Evolutionary conservation across 1,140 invertebrate genomes (phyloP).

Genomic region (Eciton burchellii): DNA sequence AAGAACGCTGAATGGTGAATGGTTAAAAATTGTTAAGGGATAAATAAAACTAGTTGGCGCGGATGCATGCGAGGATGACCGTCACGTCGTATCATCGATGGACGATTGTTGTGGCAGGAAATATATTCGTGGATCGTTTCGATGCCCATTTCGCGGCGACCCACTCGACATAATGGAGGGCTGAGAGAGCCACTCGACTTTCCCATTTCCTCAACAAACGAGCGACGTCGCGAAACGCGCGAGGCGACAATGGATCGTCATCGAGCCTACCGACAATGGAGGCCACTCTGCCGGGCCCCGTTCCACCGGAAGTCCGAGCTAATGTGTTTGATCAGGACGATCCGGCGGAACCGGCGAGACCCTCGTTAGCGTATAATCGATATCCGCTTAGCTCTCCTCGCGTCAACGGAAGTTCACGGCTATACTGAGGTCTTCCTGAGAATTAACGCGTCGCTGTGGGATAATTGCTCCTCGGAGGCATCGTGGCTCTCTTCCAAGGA

Average conservation of each 20-base stretch:
- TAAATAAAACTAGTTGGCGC: not conserved
- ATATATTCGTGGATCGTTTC: conserved; percentile 62
- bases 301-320: conserved; percentile 70
- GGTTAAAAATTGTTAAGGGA: not conserved
- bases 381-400: conserved; percentile 69
- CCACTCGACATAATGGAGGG: conserved; percentile 61
- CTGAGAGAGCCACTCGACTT: conserved; percentile 74
- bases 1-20: not conserved
- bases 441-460: not conserved
- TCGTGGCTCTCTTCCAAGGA: not conserved
- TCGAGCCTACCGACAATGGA: conserved; percentile 50
- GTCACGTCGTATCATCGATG: conserved; percentile 13
- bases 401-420: conserved; percentile 10
- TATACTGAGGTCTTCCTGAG: conserved; percentile 9
- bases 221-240: conserved; percentile 46
- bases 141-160: conserved; percentile 44
- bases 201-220: conserved; percentile 76
- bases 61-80: conserved; percentile 16
- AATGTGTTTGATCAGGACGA: conserved; percentile 77
- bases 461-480: not conserved
- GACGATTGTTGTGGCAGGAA: conserved; percentile 62
- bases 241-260: conserved; percentile 68
- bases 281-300: conserved; percentile 60
- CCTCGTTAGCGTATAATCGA: conserved; percentile 67
- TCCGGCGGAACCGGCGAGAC: conserved; percentile 34